phyloP scores from a whole-genome alignment of 2,113 vertebrate species.

The Heptranchias perlo region DNA sequence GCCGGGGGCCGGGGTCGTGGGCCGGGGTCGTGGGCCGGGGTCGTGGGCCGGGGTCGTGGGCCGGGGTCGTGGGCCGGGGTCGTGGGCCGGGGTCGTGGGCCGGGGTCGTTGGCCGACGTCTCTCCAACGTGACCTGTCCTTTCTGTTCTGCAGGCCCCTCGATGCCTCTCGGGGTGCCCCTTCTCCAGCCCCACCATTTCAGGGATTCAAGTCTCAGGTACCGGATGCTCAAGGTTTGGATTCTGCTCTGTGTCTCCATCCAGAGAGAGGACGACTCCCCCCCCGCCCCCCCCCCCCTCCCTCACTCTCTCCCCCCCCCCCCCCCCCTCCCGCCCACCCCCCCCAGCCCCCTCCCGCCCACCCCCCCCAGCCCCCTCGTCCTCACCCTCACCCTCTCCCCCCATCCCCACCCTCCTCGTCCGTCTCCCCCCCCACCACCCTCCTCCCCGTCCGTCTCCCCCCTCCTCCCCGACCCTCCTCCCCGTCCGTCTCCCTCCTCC shows the following conservation, averaged over 20 bases:
- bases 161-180: constrained; percentile 51
- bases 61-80: neutral
- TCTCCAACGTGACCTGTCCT: neutral
- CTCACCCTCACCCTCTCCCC: too few relatives aligned
- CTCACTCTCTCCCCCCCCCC: neutral
- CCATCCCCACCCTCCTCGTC: too few relatives aligned
- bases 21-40: neutral
- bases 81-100: neutral
- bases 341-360: too few relatives aligned
- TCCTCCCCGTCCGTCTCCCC: too few relatives aligned
- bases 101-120: neutral
- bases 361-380: too few relatives aligned
- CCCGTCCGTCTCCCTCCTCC: too few relatives aligned
- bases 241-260: neutral
- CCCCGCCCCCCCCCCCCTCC: too few relatives aligned
- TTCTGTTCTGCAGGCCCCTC: constrained; percentile 55
- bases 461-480: too few relatives aligned
- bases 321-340: too few relatives aligned
- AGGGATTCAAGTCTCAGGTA: constrained; percentile 64
- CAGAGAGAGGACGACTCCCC: too few relatives aligned
- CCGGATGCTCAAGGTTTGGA: neutral
- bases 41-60: neutral
- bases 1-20: neutral
- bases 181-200: constrained; percentile 59
- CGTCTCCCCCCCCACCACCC: too few relatives aligned